These are phyloP conservation scores for Margarornis squamiger DNA, from an alignment of 2,797 vertebrate genomes.

Conservation along the genomic window DNA sequence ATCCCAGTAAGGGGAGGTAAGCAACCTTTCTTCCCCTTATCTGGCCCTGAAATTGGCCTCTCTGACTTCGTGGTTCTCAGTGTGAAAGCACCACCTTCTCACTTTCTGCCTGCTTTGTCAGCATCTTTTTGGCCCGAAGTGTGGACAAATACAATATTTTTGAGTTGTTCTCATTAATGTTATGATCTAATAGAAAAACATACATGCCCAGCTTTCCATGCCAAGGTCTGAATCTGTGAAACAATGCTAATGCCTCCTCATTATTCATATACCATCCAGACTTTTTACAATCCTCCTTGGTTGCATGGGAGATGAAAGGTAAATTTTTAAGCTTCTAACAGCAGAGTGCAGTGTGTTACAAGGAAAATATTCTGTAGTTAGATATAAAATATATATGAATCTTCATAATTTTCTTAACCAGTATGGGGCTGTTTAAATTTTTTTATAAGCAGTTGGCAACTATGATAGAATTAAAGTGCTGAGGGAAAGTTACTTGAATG, in stretches of 20 bases:
- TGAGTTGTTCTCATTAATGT: background rate
- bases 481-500: background rate
- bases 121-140: background rate
- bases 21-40: background rate
- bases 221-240: background rate
- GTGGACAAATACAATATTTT: background rate
- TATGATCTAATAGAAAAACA: background rate
- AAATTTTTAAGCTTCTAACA: constrained; percentile 56
- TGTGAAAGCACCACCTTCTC: background rate
- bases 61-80: rapidly evolving
- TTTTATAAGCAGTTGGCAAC: background rate
- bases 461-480: background rate
- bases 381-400: background rate
- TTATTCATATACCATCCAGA: background rate
- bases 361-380: constrained; percentile 14
- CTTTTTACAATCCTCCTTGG: background rate
- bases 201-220: background rate
- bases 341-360: constrained; percentile 73
- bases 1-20: background rate
- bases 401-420: background rate
- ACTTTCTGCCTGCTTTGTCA: background rate
- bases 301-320: background rate
- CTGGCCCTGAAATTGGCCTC: background rate
- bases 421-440: background rate
- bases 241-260: background rate